Base-by-base conservation (phyloP, 2,113 vertebrate genomes). In the Dolichotis patagonum region DNA sequence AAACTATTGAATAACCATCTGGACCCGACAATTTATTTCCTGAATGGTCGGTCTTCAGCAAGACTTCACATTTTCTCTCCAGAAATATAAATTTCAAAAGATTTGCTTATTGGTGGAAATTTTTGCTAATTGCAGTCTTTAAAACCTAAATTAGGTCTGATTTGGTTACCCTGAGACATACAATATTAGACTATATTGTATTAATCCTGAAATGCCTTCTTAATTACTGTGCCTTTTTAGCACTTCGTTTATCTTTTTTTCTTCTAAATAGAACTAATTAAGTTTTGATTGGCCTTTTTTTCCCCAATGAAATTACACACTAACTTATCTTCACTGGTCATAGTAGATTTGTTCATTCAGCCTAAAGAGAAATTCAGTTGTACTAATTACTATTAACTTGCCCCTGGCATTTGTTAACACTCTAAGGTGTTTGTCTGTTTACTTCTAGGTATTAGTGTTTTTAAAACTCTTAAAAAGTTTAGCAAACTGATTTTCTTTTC, bases 281-380 rank as follows among this genome's bases (percentile, higher is more conserved):
- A 94, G 38, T 95, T 97, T 97, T 98, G 92, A 97, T 96, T 97
- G 96, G 88, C 43, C 90, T 90, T 97, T 89, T 91, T 85, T 60
- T 30, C 12, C 85, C 85, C 60, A 87, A 54, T 80, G 71, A 97
- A 97, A 98, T 97, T 94, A 97, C 97, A 97, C 97, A 96, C 69
- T 93, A 91, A 97, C 85, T 87, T 97, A 96, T 96, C 88, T 94
- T 95, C 95, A 83, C 94, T 94, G n/a, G 56, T 96, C 9, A 82
- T 97, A 97, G 97, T 97, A 97, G 97, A 98, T 96, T 96, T 98
- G 95, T 91, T 98, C 95, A 94, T 78, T 96, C 94, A 97, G 94
- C 97, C 97, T 97, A 97, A 97, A 95, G 35, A 94, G 56, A 91
- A 97, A 96, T 82, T 97, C 63, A 77, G 38, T 69, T 69, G 19